Percentiles rank a stretch among this genome's conserved stretches.
Conservation (phyloP, 2,888 invertebrate species). For the Pimpla rufipes region DNA sequence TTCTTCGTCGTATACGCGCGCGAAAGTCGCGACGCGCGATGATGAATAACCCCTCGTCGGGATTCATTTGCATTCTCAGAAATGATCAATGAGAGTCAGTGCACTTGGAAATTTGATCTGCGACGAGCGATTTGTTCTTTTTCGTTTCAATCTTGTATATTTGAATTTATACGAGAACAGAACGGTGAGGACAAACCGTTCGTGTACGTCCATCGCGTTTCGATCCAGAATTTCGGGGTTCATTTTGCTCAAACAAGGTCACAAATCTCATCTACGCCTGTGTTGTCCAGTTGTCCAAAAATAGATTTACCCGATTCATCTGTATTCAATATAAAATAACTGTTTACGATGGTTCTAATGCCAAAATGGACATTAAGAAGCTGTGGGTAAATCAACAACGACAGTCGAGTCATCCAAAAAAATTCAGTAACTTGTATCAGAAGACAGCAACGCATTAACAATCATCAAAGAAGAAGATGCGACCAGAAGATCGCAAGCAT, state of each 20-base stretch:
- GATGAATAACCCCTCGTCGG: constrained; percentile 58
- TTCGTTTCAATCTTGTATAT: constrained; percentile 15
- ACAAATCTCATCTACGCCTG: no score
- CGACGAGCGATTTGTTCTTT: constrained; percentile 43
- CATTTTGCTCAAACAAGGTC: not conserved
- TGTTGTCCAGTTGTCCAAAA: no score
- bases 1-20: constrained; percentile 56
- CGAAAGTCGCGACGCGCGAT: constrained; percentile 52
- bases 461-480: no score
- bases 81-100: constrained; percentile 65
- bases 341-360: no score
- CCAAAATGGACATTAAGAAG: no score
- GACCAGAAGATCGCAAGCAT: no score
- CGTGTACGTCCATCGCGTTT: not conserved
- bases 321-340: no score
- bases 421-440: no score
- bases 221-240: not conserved
- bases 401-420: no score
- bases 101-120: constrained; percentile 60
- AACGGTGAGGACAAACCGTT: not conserved
- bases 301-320: no score
- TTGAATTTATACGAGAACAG: constrained; percentile 4
- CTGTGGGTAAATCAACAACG: no score
- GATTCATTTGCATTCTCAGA: constrained; percentile 67
- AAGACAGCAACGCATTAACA: no score